These are phyloP conservation scores for Cyclura pinguis DNA, from an alignment of 2,797 vertebrate genomes.

Conservation along the genomic window DNA sequence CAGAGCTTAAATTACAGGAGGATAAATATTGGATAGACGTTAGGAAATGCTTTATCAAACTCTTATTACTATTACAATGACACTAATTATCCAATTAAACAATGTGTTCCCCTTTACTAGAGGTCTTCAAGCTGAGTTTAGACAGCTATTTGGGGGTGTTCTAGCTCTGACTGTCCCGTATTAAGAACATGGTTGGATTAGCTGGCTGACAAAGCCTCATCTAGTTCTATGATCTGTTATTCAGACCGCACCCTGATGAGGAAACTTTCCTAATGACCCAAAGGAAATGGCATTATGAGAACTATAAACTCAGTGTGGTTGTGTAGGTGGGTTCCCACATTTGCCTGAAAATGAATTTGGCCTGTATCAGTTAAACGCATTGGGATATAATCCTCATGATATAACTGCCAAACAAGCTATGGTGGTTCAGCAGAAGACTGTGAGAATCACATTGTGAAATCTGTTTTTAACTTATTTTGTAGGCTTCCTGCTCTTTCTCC, in stretches of 20 bases:
- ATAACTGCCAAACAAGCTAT: background rate
- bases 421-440: background rate
- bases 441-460: conserved; percentile 35
- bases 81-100: background rate
- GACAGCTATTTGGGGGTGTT: background rate
- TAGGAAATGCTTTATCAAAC: background rate
- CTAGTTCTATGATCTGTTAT: background rate
- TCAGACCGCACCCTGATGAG: background rate
- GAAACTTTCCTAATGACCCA: background rate
- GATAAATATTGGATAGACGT: background rate
- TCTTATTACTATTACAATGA: background rate
- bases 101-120: background rate
- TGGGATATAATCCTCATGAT: background rate
- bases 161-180: background rate
- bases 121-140: background rate
- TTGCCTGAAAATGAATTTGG: background rate
- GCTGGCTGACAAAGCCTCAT: background rate
- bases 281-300: background rate
- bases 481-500: background rate
- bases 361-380: background rate
- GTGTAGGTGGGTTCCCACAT: conserved; percentile 6
- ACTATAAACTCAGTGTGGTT: background rate
- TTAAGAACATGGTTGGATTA: background rate
- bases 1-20: background rate
- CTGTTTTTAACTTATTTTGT: conserved; percentile 38